Percentiles rank a stretch among this genome's conserved stretches.
Conservation (phyloP, 2,113 vertebrate species). For the Platichthys stellatus region DNA sequence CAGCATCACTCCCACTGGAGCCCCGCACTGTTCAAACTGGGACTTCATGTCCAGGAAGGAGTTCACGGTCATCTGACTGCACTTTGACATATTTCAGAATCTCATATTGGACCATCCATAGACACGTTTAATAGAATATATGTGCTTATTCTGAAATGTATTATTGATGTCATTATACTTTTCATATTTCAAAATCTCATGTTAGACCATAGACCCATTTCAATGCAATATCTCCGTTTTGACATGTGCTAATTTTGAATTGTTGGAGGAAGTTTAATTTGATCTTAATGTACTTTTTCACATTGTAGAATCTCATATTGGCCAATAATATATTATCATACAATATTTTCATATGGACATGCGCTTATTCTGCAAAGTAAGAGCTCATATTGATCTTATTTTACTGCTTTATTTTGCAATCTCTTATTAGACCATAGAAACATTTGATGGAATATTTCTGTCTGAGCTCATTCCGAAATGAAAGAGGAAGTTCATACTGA, state of each 20-base stretch:
- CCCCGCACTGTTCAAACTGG: background rate
- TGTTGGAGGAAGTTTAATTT: no score
- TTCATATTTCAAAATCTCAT: background rate
- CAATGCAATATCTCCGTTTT: background rate
- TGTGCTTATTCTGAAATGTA: no score
- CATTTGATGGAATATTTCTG: no score
- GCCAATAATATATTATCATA: no score
- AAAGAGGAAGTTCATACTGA: no score
- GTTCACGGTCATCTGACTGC: background rate
- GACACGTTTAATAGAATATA: no score
- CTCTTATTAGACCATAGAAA: no score
- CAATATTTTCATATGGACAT: background rate
- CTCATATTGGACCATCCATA: background rate
- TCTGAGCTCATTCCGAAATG: no score
- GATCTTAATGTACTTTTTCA: no score
- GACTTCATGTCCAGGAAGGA: background rate
- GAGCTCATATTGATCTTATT: no score
- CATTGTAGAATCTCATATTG: no score
- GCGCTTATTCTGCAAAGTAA: background rate
- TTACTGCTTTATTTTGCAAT: no score
- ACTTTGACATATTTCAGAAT: conserved; percentile 2
- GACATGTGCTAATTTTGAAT: background rate
- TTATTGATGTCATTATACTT: background rate
- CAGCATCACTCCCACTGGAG: background rate
- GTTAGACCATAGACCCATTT: background rate